phyloP scores from a whole-genome alignment of 2,113 vertebrate species.

The Columba janthina region DNA sequence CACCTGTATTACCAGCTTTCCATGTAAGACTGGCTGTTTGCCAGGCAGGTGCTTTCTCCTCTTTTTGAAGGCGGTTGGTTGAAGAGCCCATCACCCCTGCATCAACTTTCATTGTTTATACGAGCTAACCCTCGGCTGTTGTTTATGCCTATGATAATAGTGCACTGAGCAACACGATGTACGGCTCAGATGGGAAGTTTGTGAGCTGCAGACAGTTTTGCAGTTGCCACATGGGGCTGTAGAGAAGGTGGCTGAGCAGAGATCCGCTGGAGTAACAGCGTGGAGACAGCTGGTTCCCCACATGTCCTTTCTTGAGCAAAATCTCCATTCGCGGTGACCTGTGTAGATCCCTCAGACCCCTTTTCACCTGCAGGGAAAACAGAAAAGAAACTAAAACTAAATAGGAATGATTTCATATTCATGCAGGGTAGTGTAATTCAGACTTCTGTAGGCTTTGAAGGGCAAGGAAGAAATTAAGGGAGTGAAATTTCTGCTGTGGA shows the following conservation, averaged over 20 bases:
- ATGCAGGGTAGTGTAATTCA: not conserved
- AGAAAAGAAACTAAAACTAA: not conserved
- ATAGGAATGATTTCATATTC: not conserved
- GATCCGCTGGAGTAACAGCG: fast-evolving
- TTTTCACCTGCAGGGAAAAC: not conserved
- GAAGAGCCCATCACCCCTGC: not conserved
- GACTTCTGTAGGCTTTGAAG: not conserved
- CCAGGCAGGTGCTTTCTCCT: not conserved
- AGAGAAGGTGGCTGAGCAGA: not conserved
- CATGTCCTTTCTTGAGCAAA: not conserved
- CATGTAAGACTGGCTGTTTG: not conserved
- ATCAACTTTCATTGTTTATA: not conserved
- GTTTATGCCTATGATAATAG: not conserved
- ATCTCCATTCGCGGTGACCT: fast-evolving
- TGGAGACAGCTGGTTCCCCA: not conserved
- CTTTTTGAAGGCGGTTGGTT: not conserved
- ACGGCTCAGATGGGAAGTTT: not conserved
- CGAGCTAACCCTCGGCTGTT: not conserved
- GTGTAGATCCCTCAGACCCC: not conserved
- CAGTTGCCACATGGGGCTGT: not conserved
- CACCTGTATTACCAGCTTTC: not conserved
- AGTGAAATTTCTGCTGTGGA: not conserved
- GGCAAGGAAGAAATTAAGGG: not conserved
- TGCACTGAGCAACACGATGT: not conserved
- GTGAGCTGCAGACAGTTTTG: not conserved